Evolutionary conservation across 64 coral and sea anemone species (phyloP).

Genomic region (Actinia tenebrosa): DNA sequence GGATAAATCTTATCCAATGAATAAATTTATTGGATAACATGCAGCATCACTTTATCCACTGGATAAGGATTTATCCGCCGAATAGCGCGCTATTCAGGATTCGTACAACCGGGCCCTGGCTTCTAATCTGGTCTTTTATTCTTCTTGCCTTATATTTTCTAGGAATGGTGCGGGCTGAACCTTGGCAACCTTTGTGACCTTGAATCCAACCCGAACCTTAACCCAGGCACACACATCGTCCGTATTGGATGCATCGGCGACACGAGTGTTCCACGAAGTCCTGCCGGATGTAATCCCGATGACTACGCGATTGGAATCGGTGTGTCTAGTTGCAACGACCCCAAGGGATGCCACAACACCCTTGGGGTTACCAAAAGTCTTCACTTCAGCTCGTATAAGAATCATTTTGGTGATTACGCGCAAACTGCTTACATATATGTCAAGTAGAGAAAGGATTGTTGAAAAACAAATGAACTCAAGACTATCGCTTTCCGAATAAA

Average conservation of each 20-base stretch:
- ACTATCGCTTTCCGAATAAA: no score
- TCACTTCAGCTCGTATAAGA: slow-evolving; percentile 79
- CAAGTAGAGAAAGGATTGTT: slow-evolving; percentile 12
- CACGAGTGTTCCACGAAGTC: slow-evolving; percentile 75
- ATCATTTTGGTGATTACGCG: slow-evolving; percentile 70
- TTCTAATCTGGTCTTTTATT: no score
- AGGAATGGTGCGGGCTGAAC: slow-evolving; percentile 98
- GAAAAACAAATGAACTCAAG: no score
- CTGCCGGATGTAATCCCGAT: slow-evolving; percentile 80
- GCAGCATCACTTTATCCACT: no score
- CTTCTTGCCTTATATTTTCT: neutral
- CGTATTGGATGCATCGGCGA: slow-evolving; percentile 97
- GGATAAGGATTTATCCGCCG: no score
- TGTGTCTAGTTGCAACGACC: slow-evolving; percentile 82
- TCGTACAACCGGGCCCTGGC: no score
- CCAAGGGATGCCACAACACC: slow-evolving; percentile 52
- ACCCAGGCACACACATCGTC: slow-evolving; percentile 85
- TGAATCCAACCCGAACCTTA: slow-evolving; percentile 69
- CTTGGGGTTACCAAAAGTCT: slow-evolving; percentile 62
- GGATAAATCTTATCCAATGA: no score
- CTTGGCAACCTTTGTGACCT: slow-evolving; percentile 87
- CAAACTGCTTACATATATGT: slow-evolving; percentile 90
- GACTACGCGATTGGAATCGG: slow-evolving; percentile 89
- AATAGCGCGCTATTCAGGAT: no score
- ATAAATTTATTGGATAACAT: no score